Conservation (phyloP, 2,888 invertebrate genomes). For the Ophion ventricosus region DNA sequence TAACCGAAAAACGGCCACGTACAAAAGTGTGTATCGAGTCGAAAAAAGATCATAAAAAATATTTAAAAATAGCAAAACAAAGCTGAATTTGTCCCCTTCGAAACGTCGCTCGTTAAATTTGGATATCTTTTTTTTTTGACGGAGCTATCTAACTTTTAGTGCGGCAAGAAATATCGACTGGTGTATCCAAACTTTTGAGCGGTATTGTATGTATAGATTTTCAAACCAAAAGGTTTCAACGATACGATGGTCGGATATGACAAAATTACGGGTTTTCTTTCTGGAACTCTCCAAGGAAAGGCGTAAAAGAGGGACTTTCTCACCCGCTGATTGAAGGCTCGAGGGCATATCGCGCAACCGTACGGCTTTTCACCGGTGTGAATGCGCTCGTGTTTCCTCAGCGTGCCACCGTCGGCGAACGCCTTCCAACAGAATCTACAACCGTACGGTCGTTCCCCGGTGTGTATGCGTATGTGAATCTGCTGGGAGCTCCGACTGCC, state of each 20-base stretch:
- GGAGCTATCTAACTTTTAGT: no score
- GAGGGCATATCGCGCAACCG: slow-evolving; percentile 93
- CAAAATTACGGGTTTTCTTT: no score
- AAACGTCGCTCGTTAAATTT: no score
- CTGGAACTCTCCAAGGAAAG: not conserved
- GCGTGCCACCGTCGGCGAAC: slow-evolving; percentile 93
- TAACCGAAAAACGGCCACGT: no score
- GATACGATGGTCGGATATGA: not conserved
- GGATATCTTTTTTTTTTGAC: no score
- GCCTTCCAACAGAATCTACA: slow-evolving; percentile 95
- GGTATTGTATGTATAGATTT: no score
- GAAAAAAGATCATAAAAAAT: no score
- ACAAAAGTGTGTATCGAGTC: no score
- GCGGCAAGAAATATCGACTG: no score
- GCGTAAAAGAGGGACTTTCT: slow-evolving; percentile 44
- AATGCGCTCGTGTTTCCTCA: slow-evolving; percentile 93
- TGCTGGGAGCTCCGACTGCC: slow-evolving; percentile 94
- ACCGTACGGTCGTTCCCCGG: slow-evolving; percentile 93
- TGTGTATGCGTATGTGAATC: slow-evolving; percentile 94
- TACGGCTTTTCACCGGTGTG: slow-evolving; percentile 95
- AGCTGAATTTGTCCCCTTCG: no score
- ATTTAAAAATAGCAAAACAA: no score
- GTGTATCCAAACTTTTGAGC: no score
- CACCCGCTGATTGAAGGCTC: slow-evolving; percentile 92
- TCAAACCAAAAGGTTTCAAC: not conserved